phyloP scores from a whole-genome alignment of 1,140 invertebrate genomes.

The Drosophila sp. region DNA sequence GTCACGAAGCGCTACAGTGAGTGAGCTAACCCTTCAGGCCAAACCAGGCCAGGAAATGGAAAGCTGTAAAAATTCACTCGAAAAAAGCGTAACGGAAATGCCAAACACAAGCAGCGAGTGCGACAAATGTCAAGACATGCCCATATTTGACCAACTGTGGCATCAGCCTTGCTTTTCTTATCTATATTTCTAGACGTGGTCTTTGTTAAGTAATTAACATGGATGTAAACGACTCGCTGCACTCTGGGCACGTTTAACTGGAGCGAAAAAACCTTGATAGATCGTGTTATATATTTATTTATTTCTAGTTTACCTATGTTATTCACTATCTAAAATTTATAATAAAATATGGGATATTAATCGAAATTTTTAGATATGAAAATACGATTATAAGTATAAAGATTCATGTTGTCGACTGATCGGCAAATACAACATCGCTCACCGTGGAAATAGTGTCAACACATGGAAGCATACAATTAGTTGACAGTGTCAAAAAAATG shows the following conservation, averaged over 20 bases:
- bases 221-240: constrained; percentile 14
- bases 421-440: too few species aligned
- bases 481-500: too few species aligned
- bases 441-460: too few species aligned
- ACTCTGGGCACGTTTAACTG: constrained; percentile 12
- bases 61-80: constrained; percentile 41
- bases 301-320: too few species aligned
- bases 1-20: constrained; percentile 58
- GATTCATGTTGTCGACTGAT: too few species aligned
- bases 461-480: too few species aligned
- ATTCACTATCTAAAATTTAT: too few species aligned
- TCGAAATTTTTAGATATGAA: too few species aligned
- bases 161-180: constrained; percentile 5
- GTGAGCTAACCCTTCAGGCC: constrained; percentile 19
- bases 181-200: constrained; percentile 16
- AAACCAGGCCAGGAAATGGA: constrained; percentile 67
- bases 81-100: constrained; percentile 70
- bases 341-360: too few species aligned
- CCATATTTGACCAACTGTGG: constrained; percentile 45
- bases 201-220: constrained; percentile 27
- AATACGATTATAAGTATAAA: too few species aligned
- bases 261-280: background rate
- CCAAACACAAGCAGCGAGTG: constrained; percentile 37
- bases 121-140: constrained; percentile 51
- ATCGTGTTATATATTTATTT: background rate